A percentile compares a stretch with the other conserved stretches of the same genome.
phyloP scores from a whole-genome alignment of 2,797 vertebrate species.

The Naso thynnoides region DNA sequence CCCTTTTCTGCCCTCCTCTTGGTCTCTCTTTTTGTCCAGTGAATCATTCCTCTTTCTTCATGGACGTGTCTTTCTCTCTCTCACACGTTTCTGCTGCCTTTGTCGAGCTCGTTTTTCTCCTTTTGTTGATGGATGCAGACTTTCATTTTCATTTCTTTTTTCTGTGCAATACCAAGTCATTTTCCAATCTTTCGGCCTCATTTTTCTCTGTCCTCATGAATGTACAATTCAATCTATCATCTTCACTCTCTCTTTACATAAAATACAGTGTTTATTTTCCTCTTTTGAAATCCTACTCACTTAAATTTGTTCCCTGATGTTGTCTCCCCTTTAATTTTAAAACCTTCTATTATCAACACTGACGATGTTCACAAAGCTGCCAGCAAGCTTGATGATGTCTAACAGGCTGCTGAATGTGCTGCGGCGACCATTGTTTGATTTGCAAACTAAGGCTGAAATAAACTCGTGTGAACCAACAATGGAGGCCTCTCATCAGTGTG shows the following conservation, averaged over 20 bases:
- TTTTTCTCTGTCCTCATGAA: conserved; percentile 30
- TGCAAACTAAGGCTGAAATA: no score
- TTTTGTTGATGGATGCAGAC: conserved; percentile 39
- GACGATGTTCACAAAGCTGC: no score
- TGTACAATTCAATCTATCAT: conserved; percentile 11
- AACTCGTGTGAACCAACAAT: no score
- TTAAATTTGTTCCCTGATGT: not conserved
- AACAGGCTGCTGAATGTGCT: no score
- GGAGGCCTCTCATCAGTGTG: no score
- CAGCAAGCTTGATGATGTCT: no score
- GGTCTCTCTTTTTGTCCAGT: conserved; percentile 16
- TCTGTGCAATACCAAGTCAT: conserved; percentile 10
- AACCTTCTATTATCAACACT: not conserved
- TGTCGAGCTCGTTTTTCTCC: conserved; percentile 26
- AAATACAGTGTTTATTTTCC: not conserved
- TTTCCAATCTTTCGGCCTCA: conserved; percentile 20
- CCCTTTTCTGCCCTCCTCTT: conserved; percentile 19
- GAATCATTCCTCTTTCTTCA: conserved; percentile 43
- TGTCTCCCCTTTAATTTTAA: not conserved
- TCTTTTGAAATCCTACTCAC: not conserved
- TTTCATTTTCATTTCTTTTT: conserved; percentile 30
- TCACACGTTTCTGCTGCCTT: conserved; percentile 9
- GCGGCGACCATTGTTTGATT: no score
- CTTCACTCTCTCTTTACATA: not conserved
- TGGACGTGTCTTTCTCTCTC: not conserved